Conservation (phyloP, 2,797 vertebrate species). For the Hippopotamyrus pictus region DNA sequence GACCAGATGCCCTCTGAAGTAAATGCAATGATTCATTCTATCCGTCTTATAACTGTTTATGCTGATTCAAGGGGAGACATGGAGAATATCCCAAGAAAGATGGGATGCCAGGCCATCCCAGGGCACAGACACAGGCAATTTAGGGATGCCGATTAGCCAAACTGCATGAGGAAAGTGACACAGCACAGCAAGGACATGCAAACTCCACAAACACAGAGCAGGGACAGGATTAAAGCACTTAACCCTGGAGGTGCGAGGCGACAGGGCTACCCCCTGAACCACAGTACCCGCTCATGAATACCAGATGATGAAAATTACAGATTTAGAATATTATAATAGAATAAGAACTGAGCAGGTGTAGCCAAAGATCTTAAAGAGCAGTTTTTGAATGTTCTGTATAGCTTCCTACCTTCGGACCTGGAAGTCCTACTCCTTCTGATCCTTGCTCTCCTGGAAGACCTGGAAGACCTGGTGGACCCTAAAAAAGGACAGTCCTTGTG, state of each 20-base stretch:
- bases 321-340: neutral
- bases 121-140: neutral
- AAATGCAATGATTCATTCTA: neutral
- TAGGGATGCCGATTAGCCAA: neutral
- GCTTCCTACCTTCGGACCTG: conserved; percentile 75
- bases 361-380: neutral
- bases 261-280: neutral
- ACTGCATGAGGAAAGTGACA: neutral
- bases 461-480: conserved; percentile 76
- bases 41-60: neutral
- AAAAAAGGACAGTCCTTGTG: conserved; percentile 14
- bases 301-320: neutral
- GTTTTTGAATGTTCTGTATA: neutral
- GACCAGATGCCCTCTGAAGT: neutral
- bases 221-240: neutral
- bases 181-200: neutral
- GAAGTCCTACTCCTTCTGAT: conserved; percentile 72
- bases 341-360: neutral
- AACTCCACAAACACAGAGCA: neutral
- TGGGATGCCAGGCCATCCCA: neutral
- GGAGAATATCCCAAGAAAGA: neutral
- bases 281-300: neutral
- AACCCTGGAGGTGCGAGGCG: neutral
- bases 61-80: neutral
- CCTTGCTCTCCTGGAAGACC: conserved; percentile 74